Percentiles rank a stretch among this genome's conserved stretches.
These are phyloP conservation scores for Ia io DNA, from an alignment of 2,113 vertebrate species.

Conservation along the genomic window DNA sequence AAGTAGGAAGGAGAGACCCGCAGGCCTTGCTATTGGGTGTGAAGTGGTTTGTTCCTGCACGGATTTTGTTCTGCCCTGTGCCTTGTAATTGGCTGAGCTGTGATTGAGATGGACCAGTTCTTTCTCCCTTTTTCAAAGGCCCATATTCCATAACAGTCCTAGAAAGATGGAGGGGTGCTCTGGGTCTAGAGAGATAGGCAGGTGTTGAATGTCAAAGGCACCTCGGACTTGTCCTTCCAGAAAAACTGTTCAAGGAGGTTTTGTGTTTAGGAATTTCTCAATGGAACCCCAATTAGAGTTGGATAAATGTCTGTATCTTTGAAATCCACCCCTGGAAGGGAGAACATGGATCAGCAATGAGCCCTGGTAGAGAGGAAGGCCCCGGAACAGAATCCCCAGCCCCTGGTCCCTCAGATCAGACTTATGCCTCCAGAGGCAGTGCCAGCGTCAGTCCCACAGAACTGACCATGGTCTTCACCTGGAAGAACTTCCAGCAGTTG, in stretches of 20 bases:
- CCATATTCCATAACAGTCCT: not conserved
- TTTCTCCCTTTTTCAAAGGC: not conserved
- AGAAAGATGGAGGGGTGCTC: not conserved
- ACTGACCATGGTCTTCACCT: not conserved
- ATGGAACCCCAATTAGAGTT: not conserved
- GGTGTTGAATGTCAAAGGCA: not conserved
- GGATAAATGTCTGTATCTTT: constrained; percentile 9
- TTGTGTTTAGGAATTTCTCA: constrained; percentile 10
- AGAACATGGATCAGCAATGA: not conserved
- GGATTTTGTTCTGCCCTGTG: not conserved
- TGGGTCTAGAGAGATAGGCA: not conserved
- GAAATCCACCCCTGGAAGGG: not conserved
- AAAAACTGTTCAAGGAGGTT: not conserved
- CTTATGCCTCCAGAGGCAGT: not conserved
- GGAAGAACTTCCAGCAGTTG: not conserved
- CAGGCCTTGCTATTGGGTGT: not conserved
- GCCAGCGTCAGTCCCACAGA: not conserved
- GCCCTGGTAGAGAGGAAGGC: not conserved
- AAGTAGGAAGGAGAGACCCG: not conserved
- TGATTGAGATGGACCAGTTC: not conserved
- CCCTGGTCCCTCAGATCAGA: not conserved
- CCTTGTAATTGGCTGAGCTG: not conserved
- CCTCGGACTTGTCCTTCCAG: not conserved
- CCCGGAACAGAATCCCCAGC: not conserved
- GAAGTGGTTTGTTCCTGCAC: not conserved